Percentiles rank a stretch among this genome's conserved stretches.
Evolutionary conservation across 2,888 invertebrate genomes (phyloP).

Genomic region (Melanargia galathea): DNA sequence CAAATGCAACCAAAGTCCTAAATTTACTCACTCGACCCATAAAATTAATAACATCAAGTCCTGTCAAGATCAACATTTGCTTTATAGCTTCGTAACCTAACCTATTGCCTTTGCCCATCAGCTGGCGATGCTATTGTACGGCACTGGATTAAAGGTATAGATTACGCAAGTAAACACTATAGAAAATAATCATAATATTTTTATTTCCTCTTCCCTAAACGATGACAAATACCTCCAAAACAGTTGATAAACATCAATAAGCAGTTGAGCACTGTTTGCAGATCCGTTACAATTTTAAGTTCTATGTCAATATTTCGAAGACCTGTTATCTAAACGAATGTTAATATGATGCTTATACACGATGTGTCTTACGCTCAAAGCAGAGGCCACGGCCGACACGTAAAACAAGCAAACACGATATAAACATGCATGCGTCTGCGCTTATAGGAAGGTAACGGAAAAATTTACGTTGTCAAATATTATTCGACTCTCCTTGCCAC

Average conservation of each 20-base stretch:
- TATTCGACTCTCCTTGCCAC: background rate
- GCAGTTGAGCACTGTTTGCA: slow-evolving; percentile 24
- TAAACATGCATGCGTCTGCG: slow-evolving; percentile 37
- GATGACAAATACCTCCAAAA: slow-evolving; percentile 3
- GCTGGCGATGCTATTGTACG: too few relatives aligned
- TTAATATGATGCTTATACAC: slow-evolving; percentile 17
- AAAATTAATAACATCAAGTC: too few relatives aligned
- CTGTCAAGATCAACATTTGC: too few relatives aligned
- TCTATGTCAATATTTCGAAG: slow-evolving; percentile 24
- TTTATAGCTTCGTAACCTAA: too few relatives aligned
- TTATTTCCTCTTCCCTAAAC: slow-evolving; percentile 9
- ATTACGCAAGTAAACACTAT: background rate
- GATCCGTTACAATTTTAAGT: slow-evolving; percentile 27
- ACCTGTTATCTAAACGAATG: slow-evolving; percentile 12
- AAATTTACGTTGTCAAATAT: slow-evolving; percentile 6
- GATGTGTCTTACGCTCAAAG: slow-evolving; percentile 28
- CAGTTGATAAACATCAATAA: slow-evolving; percentile 10
- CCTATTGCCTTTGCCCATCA: too few relatives aligned
- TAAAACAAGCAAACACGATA: slow-evolving; percentile 37
- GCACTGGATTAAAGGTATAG: too few relatives aligned
- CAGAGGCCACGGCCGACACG: slow-evolving; percentile 36
- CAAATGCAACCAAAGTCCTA: too few relatives aligned
- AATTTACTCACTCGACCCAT: too few relatives aligned
- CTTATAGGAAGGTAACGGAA: slow-evolving; percentile 30
- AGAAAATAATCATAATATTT: slow-evolving; percentile 1